Base-by-base conservation (phyloP, 2,113 vertebrate species). In the Microtus richardsoni region DNA sequence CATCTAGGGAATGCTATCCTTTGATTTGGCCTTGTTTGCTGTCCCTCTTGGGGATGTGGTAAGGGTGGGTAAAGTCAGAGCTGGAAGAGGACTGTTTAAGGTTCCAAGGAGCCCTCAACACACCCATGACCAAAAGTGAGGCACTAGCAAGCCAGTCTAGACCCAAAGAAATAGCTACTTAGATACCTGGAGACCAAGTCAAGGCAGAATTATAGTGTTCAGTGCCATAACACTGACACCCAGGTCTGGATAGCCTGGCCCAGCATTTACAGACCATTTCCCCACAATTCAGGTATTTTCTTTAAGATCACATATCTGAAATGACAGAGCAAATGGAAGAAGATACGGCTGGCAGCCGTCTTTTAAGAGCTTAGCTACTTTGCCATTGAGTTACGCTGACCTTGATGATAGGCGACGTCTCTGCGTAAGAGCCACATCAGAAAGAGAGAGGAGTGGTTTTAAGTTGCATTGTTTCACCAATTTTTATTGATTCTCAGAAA, bases 241-340 rank as follows among this genome's bases (percentile, higher is more conserved):
- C 49, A 49, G 41, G n/a, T 22, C 3, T 74, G 30, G 39, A 52
- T 1, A 9, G 47, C 30, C 74, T n/a, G 74, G 66, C 68, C 82
- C 24, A 77, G 68, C 24, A 41, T 82, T 89, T 58, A 68, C 22
- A 73, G 24, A 80, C 58, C 14, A 64, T 83, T 49, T 41, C 41
- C 52, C 26, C 3, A 33, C 60, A 85, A 58, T 36, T 60, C 36
- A 75, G 0, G 44, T 90, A 49, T 77, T 41, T 87, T 92, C 47
- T 60, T 49, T n/a, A 86, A 88, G 91, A 96, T 62, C 89, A 79
- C 14, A 82, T 71, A 89, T 95, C 71, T 88, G 80, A 97, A 95
- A 85, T 83, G 82, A 44, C 92, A 33, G 28, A 95, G 82, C 80
- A 82, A 89, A 82, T 36, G 58, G 49, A 71, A 82, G 64, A 30